Percentiles rank a stretch among this genome's conserved stretches.
Conservation (phyloP, 1,140 invertebrate genomes). For the Cotesia typhae region DNA sequence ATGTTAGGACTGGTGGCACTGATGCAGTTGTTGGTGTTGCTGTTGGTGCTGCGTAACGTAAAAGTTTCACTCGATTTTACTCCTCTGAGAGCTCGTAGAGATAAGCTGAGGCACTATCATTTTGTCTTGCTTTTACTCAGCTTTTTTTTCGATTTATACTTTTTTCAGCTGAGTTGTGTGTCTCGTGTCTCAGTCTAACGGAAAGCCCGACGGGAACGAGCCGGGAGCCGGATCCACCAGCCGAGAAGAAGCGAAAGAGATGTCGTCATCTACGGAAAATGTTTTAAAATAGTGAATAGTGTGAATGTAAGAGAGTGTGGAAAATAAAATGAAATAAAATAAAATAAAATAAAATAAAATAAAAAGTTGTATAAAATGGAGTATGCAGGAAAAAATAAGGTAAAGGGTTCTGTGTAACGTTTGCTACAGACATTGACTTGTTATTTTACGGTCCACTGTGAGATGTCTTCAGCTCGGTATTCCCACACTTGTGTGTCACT, state of each 20-base stretch:
- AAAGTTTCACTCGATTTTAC: constrained; percentile 1
- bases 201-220: constrained; percentile 30
- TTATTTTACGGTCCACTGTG: constrained; percentile 19
- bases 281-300: constrained; percentile 8
- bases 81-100: not conserved
- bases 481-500: constrained; percentile 22
- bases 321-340: not conserved
- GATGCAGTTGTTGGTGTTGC: not conserved
- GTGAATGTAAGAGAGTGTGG: constrained; percentile 1
- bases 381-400: not conserved
- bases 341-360: constrained; percentile 16
- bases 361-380: constrained; percentile 34
- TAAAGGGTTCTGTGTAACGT: constrained; percentile 8
- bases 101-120: constrained; percentile 3
- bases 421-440: constrained; percentile 8
- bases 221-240: not conserved
- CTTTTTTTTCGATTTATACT: no score
- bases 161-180: not conserved
- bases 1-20: not conserved
- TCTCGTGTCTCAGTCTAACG: constrained; percentile 10
- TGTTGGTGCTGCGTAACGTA: not conserved
- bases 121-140: no score
- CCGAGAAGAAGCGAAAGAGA: not conserved
- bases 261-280: not conserved
- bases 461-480: constrained; percentile 1